Percentiles rank a stretch among this genome's conserved stretches.
phyloP scores from a whole-genome alignment of 1,140 invertebrate genomes.

The Caenorhabditis remanei region DNA sequence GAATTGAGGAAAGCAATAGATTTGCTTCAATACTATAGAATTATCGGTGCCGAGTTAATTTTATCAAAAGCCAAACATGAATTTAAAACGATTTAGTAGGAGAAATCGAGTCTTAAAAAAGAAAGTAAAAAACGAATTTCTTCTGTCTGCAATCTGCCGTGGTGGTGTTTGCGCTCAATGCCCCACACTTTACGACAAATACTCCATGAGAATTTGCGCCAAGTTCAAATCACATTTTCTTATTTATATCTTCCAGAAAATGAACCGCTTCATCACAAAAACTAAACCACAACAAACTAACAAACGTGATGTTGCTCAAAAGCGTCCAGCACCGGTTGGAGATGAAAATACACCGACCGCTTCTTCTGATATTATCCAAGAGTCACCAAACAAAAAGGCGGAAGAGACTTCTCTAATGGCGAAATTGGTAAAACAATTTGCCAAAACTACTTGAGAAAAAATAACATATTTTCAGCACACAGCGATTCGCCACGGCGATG shows the following conservation, averaged over 20 bases:
- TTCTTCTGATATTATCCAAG: background rate
- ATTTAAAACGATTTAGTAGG: background rate
- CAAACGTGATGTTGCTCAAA: background rate
- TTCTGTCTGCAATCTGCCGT: background rate
- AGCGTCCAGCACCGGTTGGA: background rate
- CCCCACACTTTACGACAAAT: background rate
- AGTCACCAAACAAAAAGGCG: no score
- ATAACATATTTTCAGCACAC: background rate
- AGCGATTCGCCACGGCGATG: background rate
- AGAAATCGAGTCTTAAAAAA: background rate
- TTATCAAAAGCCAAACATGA: background rate
- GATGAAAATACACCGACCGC: background rate
- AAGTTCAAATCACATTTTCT: background rate
- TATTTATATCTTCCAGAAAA: background rate
- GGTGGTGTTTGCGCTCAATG: background rate
- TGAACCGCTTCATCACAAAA: slow-evolving; percentile 30
- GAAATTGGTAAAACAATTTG: background rate
- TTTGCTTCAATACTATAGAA: no score
- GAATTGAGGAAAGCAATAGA: no score
- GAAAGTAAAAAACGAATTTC: background rate
- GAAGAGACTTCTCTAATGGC: slow-evolving; percentile 5
- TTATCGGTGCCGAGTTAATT: no score
- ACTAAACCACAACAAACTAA: background rate
- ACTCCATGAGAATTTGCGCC: background rate
- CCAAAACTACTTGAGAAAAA: background rate